Conservation (phyloP, 2,113 vertebrate genomes). For the Felis catus region DNA sequence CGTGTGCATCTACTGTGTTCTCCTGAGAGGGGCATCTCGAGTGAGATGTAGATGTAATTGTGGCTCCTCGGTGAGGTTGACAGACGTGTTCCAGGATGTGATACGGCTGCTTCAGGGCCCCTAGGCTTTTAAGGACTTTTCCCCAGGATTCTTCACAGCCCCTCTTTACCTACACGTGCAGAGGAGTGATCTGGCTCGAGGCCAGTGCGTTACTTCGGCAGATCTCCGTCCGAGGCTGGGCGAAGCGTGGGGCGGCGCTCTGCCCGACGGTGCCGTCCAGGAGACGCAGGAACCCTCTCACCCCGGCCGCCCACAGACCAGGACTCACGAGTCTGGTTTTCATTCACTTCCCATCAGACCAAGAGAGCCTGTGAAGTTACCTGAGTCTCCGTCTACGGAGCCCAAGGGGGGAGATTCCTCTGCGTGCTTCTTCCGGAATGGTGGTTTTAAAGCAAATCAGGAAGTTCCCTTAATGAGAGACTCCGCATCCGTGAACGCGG, state of each 20-base stretch:
- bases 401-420: neutral
- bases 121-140: neutral
- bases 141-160: no score
- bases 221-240: fast-evolving
- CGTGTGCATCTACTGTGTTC: fast-evolving
- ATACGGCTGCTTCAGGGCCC: neutral
- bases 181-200: fast-evolving
- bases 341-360: neutral
- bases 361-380: neutral
- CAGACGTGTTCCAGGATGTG: neutral
- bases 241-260: fast-evolving
- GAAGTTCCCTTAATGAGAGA: neutral
- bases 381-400: fast-evolving
- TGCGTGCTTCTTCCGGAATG: fast-evolving
- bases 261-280: fast-evolving
- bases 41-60: neutral
- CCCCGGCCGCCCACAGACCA: fast-evolving
- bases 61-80: neutral
- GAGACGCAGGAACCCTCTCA: fast-evolving
- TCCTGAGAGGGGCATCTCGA: neutral
- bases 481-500: neutral
- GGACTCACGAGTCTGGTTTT: neutral
- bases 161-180: no score
- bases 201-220: fast-evolving
- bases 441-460: neutral